phyloP scores from a whole-genome alignment of 2,888 invertebrate species.

The Pristionchus mayeri region DNA sequence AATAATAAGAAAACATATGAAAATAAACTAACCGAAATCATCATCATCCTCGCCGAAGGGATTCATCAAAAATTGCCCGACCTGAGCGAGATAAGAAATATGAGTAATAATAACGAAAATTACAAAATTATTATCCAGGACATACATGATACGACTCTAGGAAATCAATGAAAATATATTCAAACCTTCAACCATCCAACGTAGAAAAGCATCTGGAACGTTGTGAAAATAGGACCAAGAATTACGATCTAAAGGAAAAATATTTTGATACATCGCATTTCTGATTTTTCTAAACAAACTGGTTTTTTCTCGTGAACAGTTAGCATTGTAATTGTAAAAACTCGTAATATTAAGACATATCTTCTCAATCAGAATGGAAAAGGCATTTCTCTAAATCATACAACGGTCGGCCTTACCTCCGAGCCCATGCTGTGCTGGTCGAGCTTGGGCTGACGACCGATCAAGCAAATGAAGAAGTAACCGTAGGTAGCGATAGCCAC shows the following conservation, averaged over 20 bases:
- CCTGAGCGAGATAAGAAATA: no score
- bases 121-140: constrained; percentile 65
- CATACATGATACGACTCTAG: no score
- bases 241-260: constrained; percentile 69
- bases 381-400: no score
- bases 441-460: constrained; percentile 78
- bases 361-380: no score
- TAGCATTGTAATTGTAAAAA: no score
- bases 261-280: no score
- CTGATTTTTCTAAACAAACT: no score
- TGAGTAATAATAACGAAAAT: no score
- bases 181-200: constrained; percentile 79
- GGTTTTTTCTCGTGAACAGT: no score
- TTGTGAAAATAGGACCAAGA: constrained; percentile 77
- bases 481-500: constrained; percentile 78
- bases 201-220: constrained; percentile 79
- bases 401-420: constrained; percentile 40
- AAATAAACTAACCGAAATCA: constrained; percentile 64
- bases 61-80: constrained; percentile 74
- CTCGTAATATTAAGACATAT: no score
- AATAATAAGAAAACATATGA: neutral
- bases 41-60: constrained; percentile 76
- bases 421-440: constrained; percentile 75
- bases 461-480: constrained; percentile 78
- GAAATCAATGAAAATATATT: no score